Evolutionary conservation across 1,140 invertebrate species (phyloP).

Genomic region (Eciton burchellii): DNA sequence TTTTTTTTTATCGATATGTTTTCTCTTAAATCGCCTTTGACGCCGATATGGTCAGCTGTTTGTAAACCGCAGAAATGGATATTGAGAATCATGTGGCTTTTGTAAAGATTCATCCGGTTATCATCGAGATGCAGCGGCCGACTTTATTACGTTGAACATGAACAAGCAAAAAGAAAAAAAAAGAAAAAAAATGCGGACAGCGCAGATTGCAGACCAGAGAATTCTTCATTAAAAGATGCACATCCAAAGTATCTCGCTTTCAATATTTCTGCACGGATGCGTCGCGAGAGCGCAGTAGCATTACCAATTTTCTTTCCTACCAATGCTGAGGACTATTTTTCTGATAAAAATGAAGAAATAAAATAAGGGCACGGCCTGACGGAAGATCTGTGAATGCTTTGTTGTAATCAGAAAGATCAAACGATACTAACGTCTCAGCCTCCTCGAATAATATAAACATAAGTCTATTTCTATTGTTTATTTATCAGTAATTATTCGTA

Average conservation of each 20-base stretch:
- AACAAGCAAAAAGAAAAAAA: no score
- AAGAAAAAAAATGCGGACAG: constrained; percentile 11
- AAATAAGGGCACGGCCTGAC: neutral
- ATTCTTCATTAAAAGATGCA: constrained; percentile 26
- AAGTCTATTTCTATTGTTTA: neutral
- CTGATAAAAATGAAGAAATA: neutral
- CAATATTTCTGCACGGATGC: neutral
- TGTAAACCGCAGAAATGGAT: constrained; percentile 46
- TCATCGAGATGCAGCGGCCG: constrained; percentile 11
- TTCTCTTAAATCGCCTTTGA: constrained; percentile 39
- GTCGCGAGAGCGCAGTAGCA: neutral
- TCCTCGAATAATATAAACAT: neutral
- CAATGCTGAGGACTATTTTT: constrained; percentile 5
- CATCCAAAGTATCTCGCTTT: neutral
- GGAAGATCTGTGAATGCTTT: neutral
- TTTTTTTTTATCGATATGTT: neutral
- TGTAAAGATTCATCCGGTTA: constrained; percentile 44
- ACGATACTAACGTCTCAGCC: neutral
- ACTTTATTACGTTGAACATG: constrained; percentile 41
- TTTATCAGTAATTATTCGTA: neutral
- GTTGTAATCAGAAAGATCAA: neutral
- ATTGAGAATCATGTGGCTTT: constrained; percentile 55
- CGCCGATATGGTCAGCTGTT: neutral
- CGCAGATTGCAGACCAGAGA: neutral
- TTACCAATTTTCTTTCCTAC: constrained; percentile 1